Evolutionary conservation across 2,888 invertebrate species (phyloP), one percentile per base, ranked within the genome.

Genomic region (Plagodis dolabraria): DNA sequence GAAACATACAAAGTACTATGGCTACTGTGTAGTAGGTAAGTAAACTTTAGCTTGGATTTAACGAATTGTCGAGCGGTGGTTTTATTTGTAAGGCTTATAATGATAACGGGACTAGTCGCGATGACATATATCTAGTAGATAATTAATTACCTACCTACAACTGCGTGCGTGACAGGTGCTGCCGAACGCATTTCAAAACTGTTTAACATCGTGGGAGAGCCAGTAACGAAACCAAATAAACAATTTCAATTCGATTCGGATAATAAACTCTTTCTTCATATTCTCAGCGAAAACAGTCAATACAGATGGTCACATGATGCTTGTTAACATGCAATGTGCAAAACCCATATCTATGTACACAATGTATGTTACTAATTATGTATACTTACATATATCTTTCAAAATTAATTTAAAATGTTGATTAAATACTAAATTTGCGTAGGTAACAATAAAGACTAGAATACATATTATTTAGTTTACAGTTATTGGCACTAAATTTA

Each of bases 401-500:
- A 84, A 91, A 90, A 90, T 86, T 87, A 90, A 53, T 86, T 85
- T 82, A 80, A 85, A 89, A 88, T 83, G 81, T 88, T 85, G 86
- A 91, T 92, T 91, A 89, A 84, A 87, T 84, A 87, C 92, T 92
- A 92, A 91, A 91, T 88, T 89, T 85, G 88, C 86, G 82, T 92
- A 78, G 78, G 77, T 78, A 93, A 92, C 92, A 93, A 92, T 93
- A 92, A 88, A 92, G 93, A 93, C 93, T 93, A 93, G 93, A 93
- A 92, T 92, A 92, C 89, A 92, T 89, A 92, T 89, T 89, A 89
- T 86, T 86, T 84, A 77, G 82, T 85, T 83, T 87, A 92, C 93
- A 93, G 93, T 92, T 93, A 93, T 92, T 93, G 93, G 93, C 93
- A 93, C 93, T 93, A 92, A 86, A 81, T 83, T 86, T 75, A 84